Evolutionary conservation across 2,888 invertebrate genomes (phyloP), one percentile per base, ranked within the genome.

Genomic region (Patella ulyssiponensis): DNA sequence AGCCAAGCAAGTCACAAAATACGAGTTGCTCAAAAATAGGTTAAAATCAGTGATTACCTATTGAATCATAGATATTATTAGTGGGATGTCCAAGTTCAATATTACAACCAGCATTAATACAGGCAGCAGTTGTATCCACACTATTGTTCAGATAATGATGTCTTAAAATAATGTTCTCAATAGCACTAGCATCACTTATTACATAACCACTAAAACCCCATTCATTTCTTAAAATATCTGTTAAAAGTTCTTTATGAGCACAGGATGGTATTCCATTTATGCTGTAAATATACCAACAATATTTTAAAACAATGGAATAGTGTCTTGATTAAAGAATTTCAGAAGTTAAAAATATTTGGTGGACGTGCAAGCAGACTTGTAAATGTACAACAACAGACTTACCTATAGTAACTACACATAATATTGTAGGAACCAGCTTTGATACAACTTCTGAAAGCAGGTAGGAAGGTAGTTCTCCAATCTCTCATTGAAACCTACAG

Each of bases 231-330:
- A 89, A 77, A 69, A 88, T 81, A 54, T 87, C 86, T 1, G 87
- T 88, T 77, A 89, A 75, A 14, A 89, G 80, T 64, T 79, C 74
- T 71, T 85, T 84, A 80, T 88, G 86, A 27, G 84, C 86, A 84
- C 89, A 89, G 2, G 89, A 85, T 44, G 89, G 89, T 12, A 88
- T 74, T n/a, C 88, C 89, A 80, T 88, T 88, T 4, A 89, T 79
- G 77, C 88, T 89, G 81, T 20, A 90, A 78, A 54, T 23, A 53
- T 73, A 79, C 33, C 3, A 33, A 33, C 4, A 33, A 33, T 33
- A 33, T 33, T 5, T 33, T 33, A 33, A 4, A 33, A 33, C 33
- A 33, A 33, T 33, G 4, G 7, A 33, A 33, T 5, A 33, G 33
- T 33, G 33, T 5, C 33, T 33, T 33, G 33, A 4, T 33, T 33